Percentiles rank a stretch among this genome's conserved stretches.
These are phyloP conservation scores for Cariama cristata DNA, from an alignment of 2,113 vertebrate species.

Conservation along the genomic window DNA sequence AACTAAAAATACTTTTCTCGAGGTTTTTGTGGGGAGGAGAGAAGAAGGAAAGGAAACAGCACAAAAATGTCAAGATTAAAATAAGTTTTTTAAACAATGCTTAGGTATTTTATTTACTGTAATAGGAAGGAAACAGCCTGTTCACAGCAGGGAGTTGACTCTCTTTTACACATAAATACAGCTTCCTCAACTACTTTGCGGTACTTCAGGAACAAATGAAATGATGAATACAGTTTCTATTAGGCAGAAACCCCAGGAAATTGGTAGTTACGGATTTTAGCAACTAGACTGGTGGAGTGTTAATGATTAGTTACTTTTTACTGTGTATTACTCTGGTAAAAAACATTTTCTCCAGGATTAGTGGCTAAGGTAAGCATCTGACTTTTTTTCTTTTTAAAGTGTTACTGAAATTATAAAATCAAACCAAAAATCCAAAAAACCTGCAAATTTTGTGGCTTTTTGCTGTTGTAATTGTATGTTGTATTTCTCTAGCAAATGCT, in stretches of 20 bases:
- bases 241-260: constrained; percentile 2
- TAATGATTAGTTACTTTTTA: constrained; percentile 42
- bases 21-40: neutral
- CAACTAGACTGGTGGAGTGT: neutral
- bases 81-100: neutral
- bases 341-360: neutral
- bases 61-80: neutral
- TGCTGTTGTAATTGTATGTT: constrained; percentile 57
- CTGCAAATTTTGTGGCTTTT: constrained; percentile 33
- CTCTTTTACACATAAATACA: constrained; percentile 25
- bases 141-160: neutral
- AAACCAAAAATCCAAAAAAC: constrained; percentile 23
- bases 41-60: neutral
- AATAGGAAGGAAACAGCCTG: neutral
- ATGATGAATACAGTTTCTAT: constrained; percentile 1
- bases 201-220: constrained; percentile 17
- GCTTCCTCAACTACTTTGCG: neutral
- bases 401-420: constrained; percentile 42
- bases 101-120: neutral
- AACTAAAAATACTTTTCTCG: neutral
- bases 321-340: constrained; percentile 9
- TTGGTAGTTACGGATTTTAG: constrained; percentile 1
- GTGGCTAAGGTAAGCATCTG: neutral
- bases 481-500: constrained; percentile 49
- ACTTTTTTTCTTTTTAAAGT: constrained; percentile 7